phyloP scores from a whole-genome alignment of 2,113 vertebrate species.

The Psittacula cyanocephala region DNA sequence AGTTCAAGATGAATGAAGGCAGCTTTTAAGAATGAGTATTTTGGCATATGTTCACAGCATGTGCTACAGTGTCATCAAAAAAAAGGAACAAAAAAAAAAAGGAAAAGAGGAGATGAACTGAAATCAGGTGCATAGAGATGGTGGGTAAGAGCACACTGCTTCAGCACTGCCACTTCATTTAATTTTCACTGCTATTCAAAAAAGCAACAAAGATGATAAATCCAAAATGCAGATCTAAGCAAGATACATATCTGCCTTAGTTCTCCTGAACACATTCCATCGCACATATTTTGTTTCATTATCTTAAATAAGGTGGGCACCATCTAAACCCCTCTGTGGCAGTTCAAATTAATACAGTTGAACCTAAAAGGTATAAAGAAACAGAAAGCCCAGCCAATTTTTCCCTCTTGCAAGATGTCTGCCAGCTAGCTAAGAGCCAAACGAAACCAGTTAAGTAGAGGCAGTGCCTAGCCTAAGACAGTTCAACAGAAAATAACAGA shows the following conservation, averaged over 20 bases:
- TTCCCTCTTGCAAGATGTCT: not conserved
- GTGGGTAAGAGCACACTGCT: not conserved
- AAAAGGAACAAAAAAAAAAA: not conserved
- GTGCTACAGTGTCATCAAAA: not conserved
- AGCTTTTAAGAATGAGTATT: slow-evolving; percentile 28
- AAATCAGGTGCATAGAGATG: not conserved
- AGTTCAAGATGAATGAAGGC: slow-evolving; percentile 39
- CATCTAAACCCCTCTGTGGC: not conserved
- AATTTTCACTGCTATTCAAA: not conserved
- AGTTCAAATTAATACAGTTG: not conserved
- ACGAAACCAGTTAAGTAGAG: not conserved
- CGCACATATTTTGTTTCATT: not conserved
- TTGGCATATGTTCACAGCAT: not conserved
- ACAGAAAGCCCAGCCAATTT: not conserved
- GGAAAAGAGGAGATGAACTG: not conserved
- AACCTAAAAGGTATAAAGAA: slow-evolving; percentile 6
- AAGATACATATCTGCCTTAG: not conserved
- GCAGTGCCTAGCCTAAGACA: not conserved
- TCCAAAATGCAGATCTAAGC: slow-evolving; percentile 18
- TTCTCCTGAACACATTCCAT: not conserved
- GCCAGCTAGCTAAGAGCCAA: slow-evolving; percentile 29
- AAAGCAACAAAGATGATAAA: not conserved
- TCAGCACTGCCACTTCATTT: slow-evolving; percentile 1
- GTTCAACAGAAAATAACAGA: not conserved
- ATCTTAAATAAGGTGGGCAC: not conserved